These are phyloP conservation scores for Scotopteryx bipunctaria DNA, from an alignment of 2,888 invertebrate genomes.

Conservation along the genomic window DNA sequence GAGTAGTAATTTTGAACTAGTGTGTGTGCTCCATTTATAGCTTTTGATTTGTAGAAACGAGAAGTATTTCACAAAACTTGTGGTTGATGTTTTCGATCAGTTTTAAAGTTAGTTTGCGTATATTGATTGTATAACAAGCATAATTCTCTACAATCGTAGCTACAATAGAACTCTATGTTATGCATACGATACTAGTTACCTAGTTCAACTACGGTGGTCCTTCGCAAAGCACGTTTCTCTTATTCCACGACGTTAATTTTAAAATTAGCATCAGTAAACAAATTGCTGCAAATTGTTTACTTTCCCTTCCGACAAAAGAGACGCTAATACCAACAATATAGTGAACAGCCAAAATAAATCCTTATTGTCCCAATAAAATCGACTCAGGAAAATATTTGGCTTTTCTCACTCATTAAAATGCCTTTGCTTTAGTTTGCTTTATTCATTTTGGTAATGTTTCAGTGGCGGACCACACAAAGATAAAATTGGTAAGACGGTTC, in stretches of 20 bases:
- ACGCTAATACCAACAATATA: constrained; percentile 48
- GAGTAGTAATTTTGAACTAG: too few relatives aligned
- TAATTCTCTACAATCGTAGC: constrained; percentile 21
- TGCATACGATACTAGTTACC: constrained; percentile 40
- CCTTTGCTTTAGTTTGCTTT: constrained; percentile 41
- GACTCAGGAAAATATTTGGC: constrained; percentile 32
- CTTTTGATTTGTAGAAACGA: too few relatives aligned
- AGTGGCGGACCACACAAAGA: constrained; percentile 66
- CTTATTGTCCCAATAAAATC: constrained; percentile 33
- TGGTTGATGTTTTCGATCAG: too few relatives aligned
- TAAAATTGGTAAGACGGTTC: constrained; percentile 60
- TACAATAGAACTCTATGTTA: constrained; percentile 36
- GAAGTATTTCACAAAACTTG: too few relatives aligned
- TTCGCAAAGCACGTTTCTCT: constrained; percentile 72
- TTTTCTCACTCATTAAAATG: constrained; percentile 42
- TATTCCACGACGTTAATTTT: constrained; percentile 78
- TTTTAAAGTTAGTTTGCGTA: too few relatives aligned
- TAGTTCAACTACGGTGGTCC: constrained; percentile 73
- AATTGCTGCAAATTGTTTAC: constrained; percentile 68
- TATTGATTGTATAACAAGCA: constrained; percentile 20
- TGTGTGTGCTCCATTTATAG: too few relatives aligned
- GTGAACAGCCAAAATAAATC: constrained; percentile 36
- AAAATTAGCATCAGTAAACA: constrained; percentile 79
- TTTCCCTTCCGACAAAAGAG: constrained; percentile 55
- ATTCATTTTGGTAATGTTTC: constrained; percentile 55